A percentile compares a stretch with the other conserved stretches of the same genome.
Evolutionary conservation across 2,797 vertebrate species (phyloP).

Genomic region (Nannoperca australis): DNA sequence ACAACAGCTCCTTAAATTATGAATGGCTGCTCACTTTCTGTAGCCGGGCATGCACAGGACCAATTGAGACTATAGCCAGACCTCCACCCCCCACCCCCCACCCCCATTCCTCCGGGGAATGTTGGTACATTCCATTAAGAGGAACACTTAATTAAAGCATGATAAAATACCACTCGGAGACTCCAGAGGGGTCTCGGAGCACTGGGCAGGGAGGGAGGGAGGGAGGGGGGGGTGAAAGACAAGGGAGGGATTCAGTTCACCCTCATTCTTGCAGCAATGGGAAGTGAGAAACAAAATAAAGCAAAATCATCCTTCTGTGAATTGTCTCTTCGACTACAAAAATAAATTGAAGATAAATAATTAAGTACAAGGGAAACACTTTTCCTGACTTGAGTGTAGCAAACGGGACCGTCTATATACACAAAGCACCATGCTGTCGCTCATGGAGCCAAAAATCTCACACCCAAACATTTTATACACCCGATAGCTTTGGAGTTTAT

Average conservation of each 20-base stretch:
- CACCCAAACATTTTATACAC: not conserved
- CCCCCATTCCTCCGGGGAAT: slow-evolving; percentile 65
- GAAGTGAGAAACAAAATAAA: slow-evolving; percentile 51
- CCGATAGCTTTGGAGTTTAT: not conserved
- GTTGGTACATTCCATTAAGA: slow-evolving; percentile 81
- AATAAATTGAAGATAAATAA: slow-evolving; percentile 42
- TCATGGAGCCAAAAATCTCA: slow-evolving; percentile 7
- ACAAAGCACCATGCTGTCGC: not conserved
- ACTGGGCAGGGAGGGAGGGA: slow-evolving; percentile 4
- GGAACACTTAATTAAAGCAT: slow-evolving; percentile 83
- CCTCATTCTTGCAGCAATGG: slow-evolving; percentile 35
- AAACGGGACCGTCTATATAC: not conserved
- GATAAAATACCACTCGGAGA: slow-evolving; percentile 80
- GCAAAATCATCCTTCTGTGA: slow-evolving; percentile 49
- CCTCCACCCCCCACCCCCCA: not conserved
- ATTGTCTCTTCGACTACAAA: slow-evolving; percentile 47
- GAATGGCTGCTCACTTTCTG: slow-evolving; percentile 81
- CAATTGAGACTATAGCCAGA: slow-evolving; percentile 70
- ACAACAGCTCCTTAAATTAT: slow-evolving; percentile 77
- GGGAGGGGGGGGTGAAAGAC: slow-evolving; percentile 11
- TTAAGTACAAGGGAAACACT: slow-evolving; percentile 27
- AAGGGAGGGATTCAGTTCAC: slow-evolving; percentile 44
- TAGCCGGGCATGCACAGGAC: slow-evolving; percentile 67
- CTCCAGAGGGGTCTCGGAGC: slow-evolving; percentile 67
- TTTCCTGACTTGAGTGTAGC: not conserved